A percentile compares a stretch with the other conserved stretches of the same genome.
phyloP scores from a whole-genome alignment of 2,797 vertebrate species.

The Hippoglossus hippoglossus region DNA sequence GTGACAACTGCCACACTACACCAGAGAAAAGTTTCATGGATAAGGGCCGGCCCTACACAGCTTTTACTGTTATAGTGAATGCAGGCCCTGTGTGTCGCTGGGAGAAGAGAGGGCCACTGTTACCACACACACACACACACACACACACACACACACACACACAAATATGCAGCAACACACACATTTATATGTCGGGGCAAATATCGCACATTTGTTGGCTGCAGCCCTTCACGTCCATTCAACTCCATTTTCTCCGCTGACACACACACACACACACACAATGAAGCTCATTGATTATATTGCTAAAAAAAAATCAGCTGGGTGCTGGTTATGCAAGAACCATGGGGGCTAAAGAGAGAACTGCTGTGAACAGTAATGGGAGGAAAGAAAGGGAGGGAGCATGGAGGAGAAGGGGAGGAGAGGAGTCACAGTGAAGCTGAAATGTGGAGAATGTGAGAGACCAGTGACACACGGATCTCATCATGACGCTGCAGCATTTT shows the following conservation, averaged over 20 bases:
- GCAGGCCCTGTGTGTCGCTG: conserved; percentile 47
- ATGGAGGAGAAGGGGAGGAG: no score
- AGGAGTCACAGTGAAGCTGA: conserved; percentile 1
- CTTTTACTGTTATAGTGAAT: conserved; percentile 56
- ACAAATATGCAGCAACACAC: conserved; percentile 26
- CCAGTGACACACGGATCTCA: not conserved
- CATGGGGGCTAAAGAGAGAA: conserved; percentile 31
- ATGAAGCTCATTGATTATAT: conserved; percentile 70
- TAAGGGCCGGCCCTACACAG: conserved; percentile 40
- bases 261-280: conserved; percentile 36
- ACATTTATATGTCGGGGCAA: conserved; percentile 39
- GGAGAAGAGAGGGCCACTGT: conserved; percentile 44
- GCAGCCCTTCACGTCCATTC: conserved; percentile 40
- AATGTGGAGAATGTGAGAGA: conserved; percentile 40
- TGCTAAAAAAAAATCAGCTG: conserved; percentile 76
- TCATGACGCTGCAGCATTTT: conserved; percentile 17
- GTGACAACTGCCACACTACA: not conserved
- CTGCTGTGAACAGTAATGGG: conserved; percentile 6
- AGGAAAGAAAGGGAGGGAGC: not conserved
- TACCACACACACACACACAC: conserved; percentile 27
- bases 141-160: conserved; percentile 31
- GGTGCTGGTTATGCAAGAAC: conserved; percentile 73
- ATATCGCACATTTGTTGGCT: conserved; percentile 61
- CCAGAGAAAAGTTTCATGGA: conserved; percentile 17
- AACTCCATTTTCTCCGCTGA: conserved; percentile 27